A percentile compares a stretch with the other conserved stretches of the same genome.
These are phyloP conservation scores for Chironex yamaguchii DNA, from an alignment of 30 jellyfish, hydroid and myxozoan genomes.

Conservation along the genomic window DNA sequence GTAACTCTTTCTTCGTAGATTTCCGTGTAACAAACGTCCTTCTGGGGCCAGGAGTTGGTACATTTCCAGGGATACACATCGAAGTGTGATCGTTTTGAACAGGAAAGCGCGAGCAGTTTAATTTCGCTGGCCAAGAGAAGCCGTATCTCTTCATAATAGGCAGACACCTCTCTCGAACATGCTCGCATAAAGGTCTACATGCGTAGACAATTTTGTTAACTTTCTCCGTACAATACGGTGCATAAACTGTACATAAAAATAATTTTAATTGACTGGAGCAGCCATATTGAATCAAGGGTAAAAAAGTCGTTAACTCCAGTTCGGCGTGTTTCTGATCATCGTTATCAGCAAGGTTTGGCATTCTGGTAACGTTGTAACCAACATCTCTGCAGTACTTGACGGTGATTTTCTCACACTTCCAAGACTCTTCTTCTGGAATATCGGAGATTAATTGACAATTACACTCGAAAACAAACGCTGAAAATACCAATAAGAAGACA, in stretches of 20 bases:
- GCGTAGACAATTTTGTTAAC: constrained; percentile 81
- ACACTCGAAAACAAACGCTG: constrained; percentile 72
- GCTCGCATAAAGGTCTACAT: constrained; percentile 93
- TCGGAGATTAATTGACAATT: constrained; percentile 58
- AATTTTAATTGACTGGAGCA: constrained; percentile 88
- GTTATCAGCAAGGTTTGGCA: constrained; percentile 64
- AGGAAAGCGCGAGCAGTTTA: constrained; percentile 86
- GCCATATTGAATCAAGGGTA: constrained; percentile 62
- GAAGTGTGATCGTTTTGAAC: constrained; percentile 65
- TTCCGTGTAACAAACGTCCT: not conserved
- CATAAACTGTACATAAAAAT: constrained; percentile 87
- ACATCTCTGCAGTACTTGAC: constrained; percentile 75
- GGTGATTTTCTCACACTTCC: constrained; percentile 89
- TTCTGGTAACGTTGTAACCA: constrained; percentile 85
- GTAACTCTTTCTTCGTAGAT: not conserved
- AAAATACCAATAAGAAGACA: constrained; percentile 56
- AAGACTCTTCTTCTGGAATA: constrained; percentile 62
- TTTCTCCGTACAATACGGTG: constrained; percentile 89
- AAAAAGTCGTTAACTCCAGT: constrained; percentile 65
- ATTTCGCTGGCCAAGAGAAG: constrained; percentile 75
- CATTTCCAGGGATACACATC: constrained; percentile 61
- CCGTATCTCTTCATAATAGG: constrained; percentile 57
- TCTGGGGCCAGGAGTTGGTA: not conserved
- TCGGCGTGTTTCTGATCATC: constrained; percentile 72
- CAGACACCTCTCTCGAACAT: constrained; percentile 68